A percentile compares a stretch with the other conserved stretches of the same genome.
These are phyloP conservation scores for Drosophila cardini DNA, from an alignment of 1,140 invertebrate genomes.

Conservation along the genomic window DNA sequence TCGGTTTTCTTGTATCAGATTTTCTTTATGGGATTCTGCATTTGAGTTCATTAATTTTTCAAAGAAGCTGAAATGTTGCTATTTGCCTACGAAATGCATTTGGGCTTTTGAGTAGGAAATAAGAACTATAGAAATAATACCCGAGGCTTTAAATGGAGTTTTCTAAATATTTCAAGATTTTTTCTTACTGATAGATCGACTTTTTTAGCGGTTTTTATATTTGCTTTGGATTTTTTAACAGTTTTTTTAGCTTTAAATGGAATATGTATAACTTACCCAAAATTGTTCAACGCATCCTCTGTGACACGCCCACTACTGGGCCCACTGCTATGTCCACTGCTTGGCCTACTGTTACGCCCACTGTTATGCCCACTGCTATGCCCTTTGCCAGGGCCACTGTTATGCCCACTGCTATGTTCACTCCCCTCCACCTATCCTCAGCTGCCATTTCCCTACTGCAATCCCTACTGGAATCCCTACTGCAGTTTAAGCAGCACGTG, in stretches of 20 bases:
- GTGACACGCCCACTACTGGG: too few relatives aligned
- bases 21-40: slow-evolving; percentile 43
- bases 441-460: slow-evolving; percentile 49
- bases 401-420: neutral
- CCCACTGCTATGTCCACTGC: too few relatives aligned
- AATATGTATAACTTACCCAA: too few relatives aligned
- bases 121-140: slow-evolving; percentile 19
- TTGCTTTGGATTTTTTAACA: too few relatives aligned
- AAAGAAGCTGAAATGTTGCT: slow-evolving; percentile 75
- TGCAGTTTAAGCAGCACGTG: slow-evolving; percentile 49
- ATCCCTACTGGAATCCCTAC: slow-evolving; percentile 38
- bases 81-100: slow-evolving; percentile 57
- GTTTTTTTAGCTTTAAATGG: too few relatives aligned
- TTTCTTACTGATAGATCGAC: neutral
- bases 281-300: too few relatives aligned
- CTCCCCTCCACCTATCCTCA: neutral
- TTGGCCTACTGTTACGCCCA: too few relatives aligned
- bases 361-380: too few relatives aligned
- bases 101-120: slow-evolving; percentile 35
- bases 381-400: too few relatives aligned
- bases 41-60: slow-evolving; percentile 78
- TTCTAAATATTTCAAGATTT: neutral
- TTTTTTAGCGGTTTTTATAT: too few relatives aligned
- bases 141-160: neutral
- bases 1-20: slow-evolving; percentile 36